These are phyloP conservation scores for Pogonognathellus flavescens DNA, from an alignment of 1,140 invertebrate species.

Conservation along the genomic window DNA sequence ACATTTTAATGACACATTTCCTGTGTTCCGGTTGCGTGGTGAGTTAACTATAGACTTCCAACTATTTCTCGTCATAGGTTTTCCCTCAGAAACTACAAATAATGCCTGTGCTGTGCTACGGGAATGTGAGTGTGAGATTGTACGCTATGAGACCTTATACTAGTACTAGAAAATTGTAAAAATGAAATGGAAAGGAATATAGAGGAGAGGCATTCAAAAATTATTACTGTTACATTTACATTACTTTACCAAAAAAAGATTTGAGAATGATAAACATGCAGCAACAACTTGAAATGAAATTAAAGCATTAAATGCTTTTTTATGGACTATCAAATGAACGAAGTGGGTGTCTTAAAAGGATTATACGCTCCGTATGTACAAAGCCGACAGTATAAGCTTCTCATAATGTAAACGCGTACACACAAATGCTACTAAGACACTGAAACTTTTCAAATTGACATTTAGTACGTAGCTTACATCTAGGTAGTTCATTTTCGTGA, in stretches of 20 bases:
- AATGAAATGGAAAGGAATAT: constrained; percentile 19
- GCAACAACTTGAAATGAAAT: background rate
- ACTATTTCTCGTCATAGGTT: background rate
- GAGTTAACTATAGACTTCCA: constrained; percentile 8
- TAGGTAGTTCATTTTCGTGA: background rate
- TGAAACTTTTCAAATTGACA: too few species aligned
- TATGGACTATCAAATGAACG: constrained; percentile 11
- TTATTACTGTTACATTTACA: background rate
- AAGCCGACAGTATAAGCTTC: too few species aligned
- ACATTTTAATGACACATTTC: constrained; percentile 36
- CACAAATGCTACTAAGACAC: too few species aligned
- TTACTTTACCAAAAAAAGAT: background rate
- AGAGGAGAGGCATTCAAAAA: background rate
- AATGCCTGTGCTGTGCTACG: background rate
- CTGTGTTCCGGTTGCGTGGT: constrained; percentile 48
- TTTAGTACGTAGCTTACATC: too few species aligned
- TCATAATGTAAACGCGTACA: too few species aligned
- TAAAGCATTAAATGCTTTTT: constrained; percentile 3
- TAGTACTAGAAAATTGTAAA: background rate
- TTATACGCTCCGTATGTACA: background rate
- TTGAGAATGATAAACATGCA: background rate
- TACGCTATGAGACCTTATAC: too few species aligned
- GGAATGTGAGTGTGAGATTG: background rate
- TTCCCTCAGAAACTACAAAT: background rate
- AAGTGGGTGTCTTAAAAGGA: constrained; percentile 20